Percentiles rank a stretch among this genome's conserved stretches.
Evolutionary conservation across 2,888 invertebrate species (phyloP).

Genomic region (Uropetala carovei): DNA sequence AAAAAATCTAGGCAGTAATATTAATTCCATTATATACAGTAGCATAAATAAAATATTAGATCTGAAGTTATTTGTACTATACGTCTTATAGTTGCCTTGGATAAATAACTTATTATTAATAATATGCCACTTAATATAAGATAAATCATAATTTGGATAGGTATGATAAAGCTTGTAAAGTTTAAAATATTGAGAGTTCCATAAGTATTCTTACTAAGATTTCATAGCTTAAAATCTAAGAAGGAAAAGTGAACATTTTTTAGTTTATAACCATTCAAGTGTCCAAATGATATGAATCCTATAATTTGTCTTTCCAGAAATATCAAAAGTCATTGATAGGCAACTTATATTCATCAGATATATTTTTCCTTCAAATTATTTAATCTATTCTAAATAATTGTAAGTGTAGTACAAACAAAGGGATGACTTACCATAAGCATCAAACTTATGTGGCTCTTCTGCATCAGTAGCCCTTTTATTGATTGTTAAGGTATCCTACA

Average conservation of each 20-base stretch:
- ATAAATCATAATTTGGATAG: too few species aligned
- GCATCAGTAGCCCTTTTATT: background rate
- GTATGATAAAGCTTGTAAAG: too few species aligned
- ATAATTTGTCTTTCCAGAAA: background rate
- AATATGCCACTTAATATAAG: too few species aligned
- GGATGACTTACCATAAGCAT: background rate
- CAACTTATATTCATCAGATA: background rate
- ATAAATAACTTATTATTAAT: too few species aligned
- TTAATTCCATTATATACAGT: too few species aligned
- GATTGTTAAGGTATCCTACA: background rate
- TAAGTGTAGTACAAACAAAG: background rate
- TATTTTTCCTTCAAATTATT: too few species aligned
- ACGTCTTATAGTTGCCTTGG: too few species aligned
- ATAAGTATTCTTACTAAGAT: too few species aligned
- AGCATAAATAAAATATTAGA: too few species aligned
- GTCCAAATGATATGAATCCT: background rate
- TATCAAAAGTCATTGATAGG: background rate
- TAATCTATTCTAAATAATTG: background rate
- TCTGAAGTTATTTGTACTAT: too few species aligned
- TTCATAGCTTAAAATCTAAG: background rate
- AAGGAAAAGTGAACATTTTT: background rate
- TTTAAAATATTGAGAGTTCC: too few species aligned
- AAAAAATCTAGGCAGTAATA: too few species aligned
- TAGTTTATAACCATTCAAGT: background rate
- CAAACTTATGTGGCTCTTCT: slow-evolving; percentile 28